Conservation (phyloP, 2,797 vertebrate species). For the Aplochiton taeniatus region DNA sequence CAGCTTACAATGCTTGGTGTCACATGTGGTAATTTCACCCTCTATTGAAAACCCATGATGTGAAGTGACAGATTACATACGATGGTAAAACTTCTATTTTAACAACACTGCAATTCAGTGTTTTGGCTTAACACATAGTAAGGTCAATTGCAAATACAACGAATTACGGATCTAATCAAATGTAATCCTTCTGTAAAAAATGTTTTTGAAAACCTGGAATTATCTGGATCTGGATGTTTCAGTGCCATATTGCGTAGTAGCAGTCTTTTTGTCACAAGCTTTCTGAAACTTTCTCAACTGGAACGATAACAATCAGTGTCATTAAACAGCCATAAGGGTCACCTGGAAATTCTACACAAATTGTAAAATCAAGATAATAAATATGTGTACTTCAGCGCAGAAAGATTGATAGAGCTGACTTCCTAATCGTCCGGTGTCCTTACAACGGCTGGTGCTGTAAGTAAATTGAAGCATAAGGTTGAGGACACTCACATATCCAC, state of each 20-base stretch:
- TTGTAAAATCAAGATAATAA: neutral
- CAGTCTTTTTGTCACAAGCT: constrained; percentile 48
- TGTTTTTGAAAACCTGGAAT: constrained; percentile 49
- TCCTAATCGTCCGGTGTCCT: constrained; percentile 39
- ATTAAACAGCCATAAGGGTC: constrained; percentile 9
- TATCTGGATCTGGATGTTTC: constrained; percentile 38
- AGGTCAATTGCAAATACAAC: too few species aligned
- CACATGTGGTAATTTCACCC: constrained; percentile 51
- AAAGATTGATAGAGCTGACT: constrained; percentile 59
- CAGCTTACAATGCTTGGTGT: constrained; percentile 35
- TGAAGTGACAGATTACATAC: too few species aligned
- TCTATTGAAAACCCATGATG: too few species aligned
- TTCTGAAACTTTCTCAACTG: constrained; percentile 65
- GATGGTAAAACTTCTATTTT: too few species aligned
- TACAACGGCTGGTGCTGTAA: constrained; percentile 60
- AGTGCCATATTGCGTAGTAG: constrained; percentile 53
- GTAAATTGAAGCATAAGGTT: constrained; percentile 13
- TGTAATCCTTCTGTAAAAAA: too few species aligned
- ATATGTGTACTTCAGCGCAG: constrained; percentile 66
- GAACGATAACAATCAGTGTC: constrained; percentile 15
- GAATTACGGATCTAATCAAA: too few species aligned
- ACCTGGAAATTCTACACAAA: neutral
- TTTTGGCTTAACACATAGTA: too few species aligned
- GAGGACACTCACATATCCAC: too few species aligned
- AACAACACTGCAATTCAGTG: too few species aligned